Evolutionary conservation across 2,888 invertebrate species (phyloP).

Genomic region (Glyphotaelius pellucidus): DNA sequence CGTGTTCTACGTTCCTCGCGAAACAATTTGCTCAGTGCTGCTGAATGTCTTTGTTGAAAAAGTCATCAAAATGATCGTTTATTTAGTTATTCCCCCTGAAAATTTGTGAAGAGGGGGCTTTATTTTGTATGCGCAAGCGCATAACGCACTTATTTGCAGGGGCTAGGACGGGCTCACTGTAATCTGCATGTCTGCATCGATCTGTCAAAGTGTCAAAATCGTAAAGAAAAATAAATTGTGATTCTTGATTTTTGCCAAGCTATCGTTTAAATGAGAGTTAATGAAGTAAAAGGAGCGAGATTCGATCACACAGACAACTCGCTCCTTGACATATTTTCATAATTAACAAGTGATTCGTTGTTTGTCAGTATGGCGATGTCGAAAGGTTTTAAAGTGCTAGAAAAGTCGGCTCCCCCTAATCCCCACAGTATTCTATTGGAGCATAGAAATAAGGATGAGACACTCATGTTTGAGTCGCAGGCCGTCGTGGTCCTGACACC

Average conservation of each 20-base stretch:
- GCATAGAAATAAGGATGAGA: conserved; percentile 90
- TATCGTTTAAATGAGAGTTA: conserved; percentile 24
- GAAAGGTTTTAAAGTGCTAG: conserved; percentile 93
- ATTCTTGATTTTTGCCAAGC: not conserved
- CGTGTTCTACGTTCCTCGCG: not conserved
- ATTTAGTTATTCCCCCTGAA: conserved; percentile 24
- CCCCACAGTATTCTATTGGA: conserved; percentile 95
- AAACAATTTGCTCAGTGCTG: too few species aligned
- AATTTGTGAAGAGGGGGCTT: not conserved
- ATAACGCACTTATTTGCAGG: conserved; percentile 8
- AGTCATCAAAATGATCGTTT: not conserved
- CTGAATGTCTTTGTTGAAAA: not conserved
- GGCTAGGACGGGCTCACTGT: not conserved
- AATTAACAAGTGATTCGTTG: not conserved
- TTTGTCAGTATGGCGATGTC: conserved; percentile 90
- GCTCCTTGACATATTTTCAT: conserved; percentile 25
- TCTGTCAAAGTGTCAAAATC: conserved; percentile 51
- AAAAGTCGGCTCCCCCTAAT: conserved; percentile 90
- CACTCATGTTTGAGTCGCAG: conserved; percentile 94
- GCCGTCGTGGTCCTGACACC: conserved; percentile 92
- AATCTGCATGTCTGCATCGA: conserved; percentile 41
- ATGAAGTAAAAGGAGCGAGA: conserved; percentile 32
- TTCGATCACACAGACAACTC: conserved; percentile 21
- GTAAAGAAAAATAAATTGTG: not conserved
- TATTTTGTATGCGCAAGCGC: not conserved